Percentiles rank a stretch among this genome's conserved stretches.
These are phyloP conservation scores for Cyclophora punctaria DNA, from an alignment of 2,888 invertebrate species.

Conservation along the genomic window DNA sequence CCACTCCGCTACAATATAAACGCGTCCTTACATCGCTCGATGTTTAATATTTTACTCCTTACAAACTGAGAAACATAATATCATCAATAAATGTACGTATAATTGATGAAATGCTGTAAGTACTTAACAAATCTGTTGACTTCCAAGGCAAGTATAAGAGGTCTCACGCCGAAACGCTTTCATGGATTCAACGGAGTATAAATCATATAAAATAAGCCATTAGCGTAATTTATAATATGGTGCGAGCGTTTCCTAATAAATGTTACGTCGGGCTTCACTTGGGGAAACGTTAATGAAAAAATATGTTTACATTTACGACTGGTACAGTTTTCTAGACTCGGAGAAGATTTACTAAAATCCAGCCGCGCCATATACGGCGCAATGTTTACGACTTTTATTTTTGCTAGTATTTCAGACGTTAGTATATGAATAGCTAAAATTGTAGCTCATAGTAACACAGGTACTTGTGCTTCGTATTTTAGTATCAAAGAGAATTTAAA, in stretches of 20 bases:
- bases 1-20: too few species aligned
- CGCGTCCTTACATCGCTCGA: too few species aligned
- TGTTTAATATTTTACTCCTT: too few species aligned
- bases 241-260: slow-evolving; percentile 27
- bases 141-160: slow-evolving; percentile 1
- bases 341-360: too few species aligned
- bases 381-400: too few species aligned
- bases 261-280: slow-evolving; percentile 20
- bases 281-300: slow-evolving; percentile 23
- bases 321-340: too few species aligned
- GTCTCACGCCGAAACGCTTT: slow-evolving; percentile 11
- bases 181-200: slow-evolving; percentile 31
- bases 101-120: background rate
- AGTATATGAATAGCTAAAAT: too few species aligned
- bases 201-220: slow-evolving; percentile 48
- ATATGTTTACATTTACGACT: slow-evolving; percentile 17
- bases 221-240: slow-evolving; percentile 40
- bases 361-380: too few species aligned
- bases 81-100: slow-evolving; percentile 1
- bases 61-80: background rate
- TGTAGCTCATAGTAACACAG: too few species aligned
- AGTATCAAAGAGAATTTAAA: too few species aligned
- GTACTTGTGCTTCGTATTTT: too few species aligned
- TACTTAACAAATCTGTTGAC: slow-evolving; percentile 1
- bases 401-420: too few species aligned